These are phyloP conservation scores for Herpailurus yagouaroundi DNA, from an alignment of 2,113 vertebrate species.

Conservation along the genomic window DNA sequence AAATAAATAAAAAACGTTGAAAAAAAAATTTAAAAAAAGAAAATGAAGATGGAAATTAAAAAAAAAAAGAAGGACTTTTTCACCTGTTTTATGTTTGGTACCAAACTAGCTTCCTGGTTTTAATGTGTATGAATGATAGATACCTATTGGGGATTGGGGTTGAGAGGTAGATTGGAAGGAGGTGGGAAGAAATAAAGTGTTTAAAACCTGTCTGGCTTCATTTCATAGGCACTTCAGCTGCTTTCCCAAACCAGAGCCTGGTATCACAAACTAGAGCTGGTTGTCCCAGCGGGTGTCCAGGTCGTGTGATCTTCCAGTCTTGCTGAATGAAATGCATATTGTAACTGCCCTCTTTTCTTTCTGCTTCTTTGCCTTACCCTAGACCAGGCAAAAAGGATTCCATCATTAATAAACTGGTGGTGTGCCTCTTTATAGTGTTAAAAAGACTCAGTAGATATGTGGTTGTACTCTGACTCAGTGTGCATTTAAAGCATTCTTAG, in stretches of 20 bases:
- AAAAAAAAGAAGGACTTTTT: neutral
- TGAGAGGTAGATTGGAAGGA: neutral
- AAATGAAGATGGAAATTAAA: too few species aligned
- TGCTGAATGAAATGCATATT: neutral
- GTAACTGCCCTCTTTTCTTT: neutral
- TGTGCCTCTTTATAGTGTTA: neutral
- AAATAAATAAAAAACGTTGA: too few species aligned
- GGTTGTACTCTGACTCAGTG: neutral
- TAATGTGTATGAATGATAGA: conserved; percentile 12
- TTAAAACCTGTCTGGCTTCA: neutral
- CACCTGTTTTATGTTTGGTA: neutral
- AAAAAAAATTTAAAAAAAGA: too few species aligned
- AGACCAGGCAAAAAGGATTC: neutral
- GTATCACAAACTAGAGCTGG: neutral
- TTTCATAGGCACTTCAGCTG: neutral
- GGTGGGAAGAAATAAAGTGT: neutral
- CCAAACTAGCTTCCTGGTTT: neutral
- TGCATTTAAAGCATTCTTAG: neutral
- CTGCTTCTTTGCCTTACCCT: neutral
- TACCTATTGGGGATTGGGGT: neutral
- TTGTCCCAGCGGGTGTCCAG: neutral
- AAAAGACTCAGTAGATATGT: neutral
- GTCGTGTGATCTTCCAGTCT: neutral
- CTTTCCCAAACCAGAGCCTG: neutral
- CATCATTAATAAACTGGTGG: neutral